Base-by-base conservation (phyloP, 2,888 invertebrate genomes). In the Tipula vernalis region DNA sequence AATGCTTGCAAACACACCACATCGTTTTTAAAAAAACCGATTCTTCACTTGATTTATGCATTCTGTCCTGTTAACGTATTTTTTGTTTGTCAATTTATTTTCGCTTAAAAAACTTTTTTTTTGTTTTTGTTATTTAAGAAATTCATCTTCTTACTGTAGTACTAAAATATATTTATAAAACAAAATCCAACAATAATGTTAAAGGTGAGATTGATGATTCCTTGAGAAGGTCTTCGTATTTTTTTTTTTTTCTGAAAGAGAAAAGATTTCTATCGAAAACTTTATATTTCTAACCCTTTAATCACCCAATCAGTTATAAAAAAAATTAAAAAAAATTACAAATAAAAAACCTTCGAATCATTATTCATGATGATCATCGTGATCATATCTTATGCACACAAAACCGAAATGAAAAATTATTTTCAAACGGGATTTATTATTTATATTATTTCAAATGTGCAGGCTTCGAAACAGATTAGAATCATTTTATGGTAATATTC, bases 131-230 rank as follows among this genome's bases (percentile, higher is more conserved):
- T 71, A 71, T 71, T 71, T 71, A 71, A 28, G 71, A 71, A 71
- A 71, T 71, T 71, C 71, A 71, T 71, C 71, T 71, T 71, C 71
- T 10, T 71, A 51, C 51, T 15, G 10, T 10, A n/a, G 8, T 57
- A 57, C 51, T 57, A 71, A 71, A 71, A 71, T 71, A 28, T 28
- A 28, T 71, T 28, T 71, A 71, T 28, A 71, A 28, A 28, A 28
- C 3, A 71, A 71, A 28, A 28, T 28, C 18, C 18, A 71, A 71
- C 18, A 28, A 71, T 71, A 71, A 71, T 28, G 71, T 71, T 71
- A 71, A 71, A 71, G 71, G 71, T 71, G 71, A 71, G 71, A 71
- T 71, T 71, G 71, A 71, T 71, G 71, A 71, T 71, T 71, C 71
- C 71, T 71, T 71, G 71, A 71, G 71, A 71, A 71, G 71, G 71